phyloP scores from a whole-genome alignment of 37 sponge, comb jelly and placozoan genomes.

The Geodia barretti region DNA sequence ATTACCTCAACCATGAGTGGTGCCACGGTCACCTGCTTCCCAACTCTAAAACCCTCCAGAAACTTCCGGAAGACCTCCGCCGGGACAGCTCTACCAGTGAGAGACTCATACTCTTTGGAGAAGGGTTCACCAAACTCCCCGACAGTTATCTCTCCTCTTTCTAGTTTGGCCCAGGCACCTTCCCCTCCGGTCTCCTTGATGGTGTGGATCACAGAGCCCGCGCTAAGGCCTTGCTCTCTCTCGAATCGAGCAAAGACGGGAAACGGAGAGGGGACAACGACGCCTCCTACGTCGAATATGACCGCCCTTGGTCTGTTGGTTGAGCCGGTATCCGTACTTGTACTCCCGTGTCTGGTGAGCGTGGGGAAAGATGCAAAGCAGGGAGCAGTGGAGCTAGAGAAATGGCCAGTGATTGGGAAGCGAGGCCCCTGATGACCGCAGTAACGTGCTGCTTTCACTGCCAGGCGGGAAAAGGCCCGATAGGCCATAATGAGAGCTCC shows the following conservation, averaged over 20 bases:
- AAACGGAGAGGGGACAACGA: conserved; percentile 60
- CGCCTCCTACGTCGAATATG: conserved; percentile 79
- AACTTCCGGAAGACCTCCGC: conserved; percentile 27
- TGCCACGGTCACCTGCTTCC: conserved; percentile 8
- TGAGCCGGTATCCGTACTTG: neutral
- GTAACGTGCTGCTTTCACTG: neutral
- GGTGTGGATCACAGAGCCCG: conserved; percentile 42
- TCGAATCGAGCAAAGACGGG: conserved; percentile 57
- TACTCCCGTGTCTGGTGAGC: neutral
- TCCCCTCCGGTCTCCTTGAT: conserved; percentile 46
- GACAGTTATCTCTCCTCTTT: conserved; percentile 59
- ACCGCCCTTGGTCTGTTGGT: conserved; percentile 55
- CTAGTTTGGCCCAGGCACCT: conserved; percentile 60
- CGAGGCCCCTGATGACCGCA: neutral
- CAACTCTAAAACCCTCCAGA: conserved; percentile 14
- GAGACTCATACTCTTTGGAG: conserved; percentile 16
- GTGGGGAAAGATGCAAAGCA: neutral
- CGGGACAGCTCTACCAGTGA: neutral
- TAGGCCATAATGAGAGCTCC: no score
- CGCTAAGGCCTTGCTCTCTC: conserved; percentile 19
- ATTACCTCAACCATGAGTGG: conserved; percentile 36
- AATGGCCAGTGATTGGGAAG: neutral
- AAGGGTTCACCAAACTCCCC: conserved; percentile 49
- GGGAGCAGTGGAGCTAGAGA: neutral
- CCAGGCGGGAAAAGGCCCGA: neutral